These are phyloP conservation scores for Dorcus parallelipipedus DNA, from an alignment of 2,888 invertebrate genomes.

Conservation along the genomic window DNA sequence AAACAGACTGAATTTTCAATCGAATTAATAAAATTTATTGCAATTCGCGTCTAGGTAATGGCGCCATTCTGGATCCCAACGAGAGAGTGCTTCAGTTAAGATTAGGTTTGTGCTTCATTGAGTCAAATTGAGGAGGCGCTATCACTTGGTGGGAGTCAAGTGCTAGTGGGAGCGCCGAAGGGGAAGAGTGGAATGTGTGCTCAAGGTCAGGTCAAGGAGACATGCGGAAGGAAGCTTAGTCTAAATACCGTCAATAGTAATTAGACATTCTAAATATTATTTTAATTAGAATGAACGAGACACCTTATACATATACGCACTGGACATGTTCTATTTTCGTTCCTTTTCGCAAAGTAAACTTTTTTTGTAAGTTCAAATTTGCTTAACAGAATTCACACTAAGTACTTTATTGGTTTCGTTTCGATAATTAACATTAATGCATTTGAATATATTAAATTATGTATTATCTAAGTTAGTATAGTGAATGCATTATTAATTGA, in stretches of 20 bases:
- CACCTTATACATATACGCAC: too few relatives aligned
- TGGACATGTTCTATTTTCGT: too few relatives aligned
- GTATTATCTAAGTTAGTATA: too few relatives aligned
- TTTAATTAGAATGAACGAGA: neutral
- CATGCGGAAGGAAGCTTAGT: slow-evolving; percentile 19
- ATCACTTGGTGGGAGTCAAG: slow-evolving; percentile 25
- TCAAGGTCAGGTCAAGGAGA: slow-evolving; percentile 31
- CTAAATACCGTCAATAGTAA: neutral
- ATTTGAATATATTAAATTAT: too few relatives aligned
- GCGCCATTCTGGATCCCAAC: slow-evolving; percentile 28
- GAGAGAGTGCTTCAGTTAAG: slow-evolving; percentile 23
- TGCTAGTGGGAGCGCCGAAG: slow-evolving; percentile 19
- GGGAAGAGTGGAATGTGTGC: slow-evolving; percentile 26
- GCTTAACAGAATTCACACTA: too few relatives aligned
- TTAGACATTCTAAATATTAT: neutral
- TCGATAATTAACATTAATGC: too few relatives aligned
- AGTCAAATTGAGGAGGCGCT: slow-evolving; percentile 28
- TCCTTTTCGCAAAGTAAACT: too few relatives aligned
- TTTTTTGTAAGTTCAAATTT: too few relatives aligned
- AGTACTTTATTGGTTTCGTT: too few relatives aligned
- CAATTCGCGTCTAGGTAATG: slow-evolving; percentile 14
- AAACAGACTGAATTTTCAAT: too few relatives aligned
- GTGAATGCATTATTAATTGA: too few relatives aligned
- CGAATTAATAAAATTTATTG: slow-evolving; percentile 3
- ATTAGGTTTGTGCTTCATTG: slow-evolving; percentile 25